Evolutionary conservation across 2,797 vertebrate genomes (phyloP).

Genomic region (Pipistrellus pygmaeus): DNA sequence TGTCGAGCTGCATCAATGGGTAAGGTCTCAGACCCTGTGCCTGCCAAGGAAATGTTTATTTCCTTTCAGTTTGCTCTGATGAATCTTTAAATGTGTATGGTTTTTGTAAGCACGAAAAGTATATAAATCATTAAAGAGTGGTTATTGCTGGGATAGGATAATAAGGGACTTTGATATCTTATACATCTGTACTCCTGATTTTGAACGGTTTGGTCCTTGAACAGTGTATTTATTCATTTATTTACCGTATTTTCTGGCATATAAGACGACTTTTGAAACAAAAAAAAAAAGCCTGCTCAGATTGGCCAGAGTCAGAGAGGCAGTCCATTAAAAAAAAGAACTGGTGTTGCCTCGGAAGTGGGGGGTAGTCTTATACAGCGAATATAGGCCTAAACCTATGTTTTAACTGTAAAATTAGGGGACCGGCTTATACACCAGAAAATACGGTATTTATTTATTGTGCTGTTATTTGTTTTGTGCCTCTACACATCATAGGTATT

Average conservation of each 20-base stretch:
- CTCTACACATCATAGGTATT: background rate
- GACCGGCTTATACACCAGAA: too few relatives aligned
- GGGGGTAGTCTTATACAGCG: too few relatives aligned
- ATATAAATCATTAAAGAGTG: background rate
- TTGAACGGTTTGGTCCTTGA: background rate
- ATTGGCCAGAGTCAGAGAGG: too few relatives aligned
- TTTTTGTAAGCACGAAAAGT: background rate
- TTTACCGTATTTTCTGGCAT: too few relatives aligned
- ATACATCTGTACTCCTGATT: background rate
- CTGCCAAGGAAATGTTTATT: background rate
- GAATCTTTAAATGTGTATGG: background rate
- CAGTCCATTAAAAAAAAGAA: too few relatives aligned
- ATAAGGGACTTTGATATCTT: background rate
- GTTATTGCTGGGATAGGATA: background rate
- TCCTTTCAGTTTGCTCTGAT: background rate
- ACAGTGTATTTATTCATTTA: background rate
- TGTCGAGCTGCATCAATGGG: fast-evolving
- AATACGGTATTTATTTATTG: too few relatives aligned
- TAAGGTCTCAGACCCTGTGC: background rate
- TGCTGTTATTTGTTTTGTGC: background rate
- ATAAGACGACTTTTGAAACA: too few relatives aligned
- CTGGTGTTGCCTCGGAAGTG: too few relatives aligned
- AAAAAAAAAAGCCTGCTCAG: too few relatives aligned
- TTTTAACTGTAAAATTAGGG: too few relatives aligned
- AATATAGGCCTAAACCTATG: too few relatives aligned